Conservation (phyloP, 2,888 invertebrate species). For the Bibio marci region DNA sequence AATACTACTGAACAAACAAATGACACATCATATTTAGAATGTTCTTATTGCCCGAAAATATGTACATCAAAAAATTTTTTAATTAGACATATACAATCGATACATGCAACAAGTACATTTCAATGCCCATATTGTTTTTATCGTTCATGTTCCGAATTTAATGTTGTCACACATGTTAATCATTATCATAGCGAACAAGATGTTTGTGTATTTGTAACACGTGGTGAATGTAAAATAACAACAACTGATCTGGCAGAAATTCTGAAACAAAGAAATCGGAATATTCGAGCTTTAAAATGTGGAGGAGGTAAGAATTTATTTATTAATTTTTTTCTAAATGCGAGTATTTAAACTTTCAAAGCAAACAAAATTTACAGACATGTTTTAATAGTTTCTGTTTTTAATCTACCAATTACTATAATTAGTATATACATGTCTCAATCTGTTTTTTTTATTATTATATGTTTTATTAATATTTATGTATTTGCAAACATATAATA, state of each 20-base stretch:
- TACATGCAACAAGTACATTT: slow-evolving; percentile 41
- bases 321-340: too few species aligned
- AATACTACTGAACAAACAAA: slow-evolving; percentile 5
- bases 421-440: too few species aligned
- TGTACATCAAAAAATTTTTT: slow-evolving; percentile 29
- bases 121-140: slow-evolving; percentile 53
- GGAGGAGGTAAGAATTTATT: background rate
- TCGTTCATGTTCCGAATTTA: slow-evolving; percentile 28
- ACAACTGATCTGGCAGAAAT: background rate
- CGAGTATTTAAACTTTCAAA: too few species aligned
- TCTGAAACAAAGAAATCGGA: slow-evolving; percentile 5
- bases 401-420: too few species aligned
- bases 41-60: slow-evolving; percentile 38
- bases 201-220: background rate
- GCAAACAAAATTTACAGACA: too few species aligned
- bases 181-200: slow-evolving; percentile 5
- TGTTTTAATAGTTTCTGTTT: too few species aligned
- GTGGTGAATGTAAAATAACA: background rate
- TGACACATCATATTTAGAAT: slow-evolving; percentile 23
- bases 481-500: too few species aligned
- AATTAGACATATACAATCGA: slow-evolving; percentile 40
- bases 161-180: slow-evolving; percentile 8
- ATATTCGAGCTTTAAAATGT: slow-evolving; percentile 10
- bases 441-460: too few species aligned
- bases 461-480: too few species aligned